phyloP scores from a whole-genome alignment of 2,113 vertebrate species.

The Bubo blakistoni region DNA sequence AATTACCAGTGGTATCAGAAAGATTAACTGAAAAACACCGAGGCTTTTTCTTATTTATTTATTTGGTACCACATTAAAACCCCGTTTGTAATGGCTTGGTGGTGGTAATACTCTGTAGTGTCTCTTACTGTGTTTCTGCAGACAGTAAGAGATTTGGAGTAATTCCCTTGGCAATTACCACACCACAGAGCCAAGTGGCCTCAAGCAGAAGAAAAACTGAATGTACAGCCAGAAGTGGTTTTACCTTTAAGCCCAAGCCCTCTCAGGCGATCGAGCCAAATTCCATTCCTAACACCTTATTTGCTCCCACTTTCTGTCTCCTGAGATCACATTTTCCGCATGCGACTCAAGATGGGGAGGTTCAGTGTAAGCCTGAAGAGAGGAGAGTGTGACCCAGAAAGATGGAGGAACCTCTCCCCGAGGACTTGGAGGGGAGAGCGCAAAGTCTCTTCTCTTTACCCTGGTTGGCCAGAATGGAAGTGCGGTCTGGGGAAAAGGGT shows the following conservation, averaged over 20 bases:
- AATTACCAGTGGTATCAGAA: conserved; percentile 49
- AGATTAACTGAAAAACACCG: neutral
- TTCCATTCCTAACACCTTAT: neutral
- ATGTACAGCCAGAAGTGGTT: neutral
- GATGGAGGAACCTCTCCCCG: neutral
- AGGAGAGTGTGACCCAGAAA: neutral
- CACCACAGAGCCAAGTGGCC: neutral
- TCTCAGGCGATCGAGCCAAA: neutral
- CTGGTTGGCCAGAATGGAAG: neutral
- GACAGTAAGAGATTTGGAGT: conserved; percentile 10
- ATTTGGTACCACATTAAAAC: conserved; percentile 33
- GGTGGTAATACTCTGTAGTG: neutral
- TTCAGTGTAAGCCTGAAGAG: neutral
- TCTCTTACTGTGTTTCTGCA: neutral
- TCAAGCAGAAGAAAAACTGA: conserved; percentile 28
- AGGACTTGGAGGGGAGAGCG: too few relatives aligned
- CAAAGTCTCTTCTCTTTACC: neutral
- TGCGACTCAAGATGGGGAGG: neutral
- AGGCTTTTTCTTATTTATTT: neutral
- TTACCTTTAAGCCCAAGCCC: neutral
- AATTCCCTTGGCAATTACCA: conserved; percentile 10
- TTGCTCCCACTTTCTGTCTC: neutral
- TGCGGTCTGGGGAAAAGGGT: neutral
- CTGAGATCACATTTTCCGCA: neutral
- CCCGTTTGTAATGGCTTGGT: neutral